Evolutionary conservation across 2,888 invertebrate genomes (phyloP), one percentile per base, ranked within the genome.

Genomic region (Coecobrya sp.): DNA sequence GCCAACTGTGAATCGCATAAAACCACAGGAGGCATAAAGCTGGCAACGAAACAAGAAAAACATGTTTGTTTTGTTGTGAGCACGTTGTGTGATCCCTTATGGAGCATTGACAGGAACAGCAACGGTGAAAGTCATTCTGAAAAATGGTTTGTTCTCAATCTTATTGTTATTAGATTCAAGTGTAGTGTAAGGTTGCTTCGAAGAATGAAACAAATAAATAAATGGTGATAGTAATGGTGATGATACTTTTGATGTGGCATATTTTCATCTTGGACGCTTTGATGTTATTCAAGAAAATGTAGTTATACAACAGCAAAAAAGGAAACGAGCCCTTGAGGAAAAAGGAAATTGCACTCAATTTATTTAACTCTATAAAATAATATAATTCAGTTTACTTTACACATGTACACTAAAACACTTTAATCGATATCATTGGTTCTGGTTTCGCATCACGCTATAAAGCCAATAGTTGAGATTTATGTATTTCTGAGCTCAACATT

Each of bases 171-270:
- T 45, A 11, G 87, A 49, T 27, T 68, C 62, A 27, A 27, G 10
- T 84, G 85, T n/a, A 10, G n/a, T n/a, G 42, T 19, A 16, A 68
- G 68, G 16, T 42, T 0, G 42, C 11, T 11, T 65, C 42, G 22
- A 27, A 36, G 81, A 81, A 88, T 65, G 79, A 68, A 81, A 88
- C 88, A 88, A 88, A 88, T 88, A n/a, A n/a, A n/a, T n/a, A n/a
- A n/a, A n/a, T n/a, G n/a, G n/a, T n/a, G n/a, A n/a, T n/a, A n/a
- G n/a, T n/a, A n/a, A n/a, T n/a, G n/a, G 88, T 25, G 36, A 81
- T 68, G 68, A 88, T 88, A 52, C 79, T 88, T 88, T 88, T 81
- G 88, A 88, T 88, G 68, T 65, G 79, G n/a, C 49, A 49, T 79
- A n/a, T 65, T 88, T 88, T 68, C 88, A 81, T 68, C 30, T 42